phyloP scores from a whole-genome alignment of 2,113 vertebrate genomes.

The Campylorhamphus procurvoides region DNA sequence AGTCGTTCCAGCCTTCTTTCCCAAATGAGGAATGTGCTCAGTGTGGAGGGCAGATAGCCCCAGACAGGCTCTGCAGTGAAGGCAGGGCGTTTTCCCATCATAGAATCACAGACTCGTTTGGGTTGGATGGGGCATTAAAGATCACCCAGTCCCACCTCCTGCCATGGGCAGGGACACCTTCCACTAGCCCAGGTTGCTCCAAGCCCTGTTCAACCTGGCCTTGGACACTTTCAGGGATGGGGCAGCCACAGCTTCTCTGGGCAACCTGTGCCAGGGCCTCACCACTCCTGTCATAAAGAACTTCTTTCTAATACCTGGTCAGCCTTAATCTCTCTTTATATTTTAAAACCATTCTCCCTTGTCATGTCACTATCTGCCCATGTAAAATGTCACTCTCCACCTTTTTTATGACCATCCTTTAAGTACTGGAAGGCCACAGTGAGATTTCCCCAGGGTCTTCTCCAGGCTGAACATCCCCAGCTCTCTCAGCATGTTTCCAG shows the following conservation, averaged over 20 bases:
- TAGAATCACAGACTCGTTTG: no score
- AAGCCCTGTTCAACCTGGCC: neutral
- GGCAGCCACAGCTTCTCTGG: neutral
- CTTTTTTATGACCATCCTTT: neutral
- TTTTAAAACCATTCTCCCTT: neutral
- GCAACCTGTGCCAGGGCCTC: neutral
- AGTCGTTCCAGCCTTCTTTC: no score
- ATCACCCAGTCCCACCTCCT: neutral
- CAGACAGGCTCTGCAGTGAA: neutral
- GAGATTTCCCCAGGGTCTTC: neutral
- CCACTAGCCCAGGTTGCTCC: neutral
- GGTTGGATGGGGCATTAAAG: neutral
- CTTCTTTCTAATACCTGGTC: neutral
- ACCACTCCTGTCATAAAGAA: neutral
- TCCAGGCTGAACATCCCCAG: neutral
- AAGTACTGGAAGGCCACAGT: neutral
- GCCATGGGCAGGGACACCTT: neutral
- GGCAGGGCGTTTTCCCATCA: neutral
- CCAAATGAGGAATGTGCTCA: rapidly evolving
- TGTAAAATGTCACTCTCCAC: neutral
- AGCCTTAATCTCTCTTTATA: neutral
- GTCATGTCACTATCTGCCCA: neutral
- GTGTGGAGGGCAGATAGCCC: no score
- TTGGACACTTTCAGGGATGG: neutral
- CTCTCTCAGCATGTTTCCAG: neutral